These are phyloP conservation scores for Plectrocnemia conspersa DNA, from an alignment of 1,140 invertebrate genomes.

Conservation along the genomic window DNA sequence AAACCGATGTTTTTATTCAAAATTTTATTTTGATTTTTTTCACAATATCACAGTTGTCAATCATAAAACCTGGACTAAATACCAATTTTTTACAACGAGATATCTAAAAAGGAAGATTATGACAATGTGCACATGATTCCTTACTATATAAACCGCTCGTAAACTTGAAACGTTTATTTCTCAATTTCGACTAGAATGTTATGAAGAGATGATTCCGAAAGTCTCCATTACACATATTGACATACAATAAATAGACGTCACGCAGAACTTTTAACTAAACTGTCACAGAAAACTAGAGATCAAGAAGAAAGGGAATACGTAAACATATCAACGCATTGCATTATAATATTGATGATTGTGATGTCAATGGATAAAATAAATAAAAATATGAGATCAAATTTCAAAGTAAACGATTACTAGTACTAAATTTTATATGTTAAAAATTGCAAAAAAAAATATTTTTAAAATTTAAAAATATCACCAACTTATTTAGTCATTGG, in stretches of 20 bases:
- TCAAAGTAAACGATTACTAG: no score
- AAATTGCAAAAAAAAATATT: no score
- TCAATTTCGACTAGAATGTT: constrained; percentile 35
- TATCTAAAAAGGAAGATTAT: constrained; percentile 28
- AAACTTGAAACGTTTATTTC: no score
- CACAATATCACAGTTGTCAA: constrained; percentile 36
- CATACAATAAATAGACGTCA: constrained; percentile 1
- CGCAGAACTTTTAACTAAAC: constrained; percentile 18
- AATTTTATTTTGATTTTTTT: constrained; percentile 37
- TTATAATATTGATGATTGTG: background rate
- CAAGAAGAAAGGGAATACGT: constrained; percentile 11
- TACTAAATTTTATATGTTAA: no score
- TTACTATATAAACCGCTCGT: constrained; percentile 19
- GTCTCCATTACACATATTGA: background rate
- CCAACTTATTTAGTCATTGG: no score
- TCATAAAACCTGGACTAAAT: constrained; percentile 35
- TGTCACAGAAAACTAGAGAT: constrained; percentile 21
- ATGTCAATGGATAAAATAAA: background rate
- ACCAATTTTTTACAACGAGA: constrained; percentile 32
- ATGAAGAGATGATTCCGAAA: constrained; percentile 15
- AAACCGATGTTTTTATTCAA: constrained; percentile 26
- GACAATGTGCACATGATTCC: constrained; percentile 17
- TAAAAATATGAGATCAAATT: background rate
- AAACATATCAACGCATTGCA: background rate
- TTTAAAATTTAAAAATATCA: no score